Evolutionary conservation across 2,888 invertebrate genomes (phyloP).

Genomic region (Amaurobius ferox): DNA sequence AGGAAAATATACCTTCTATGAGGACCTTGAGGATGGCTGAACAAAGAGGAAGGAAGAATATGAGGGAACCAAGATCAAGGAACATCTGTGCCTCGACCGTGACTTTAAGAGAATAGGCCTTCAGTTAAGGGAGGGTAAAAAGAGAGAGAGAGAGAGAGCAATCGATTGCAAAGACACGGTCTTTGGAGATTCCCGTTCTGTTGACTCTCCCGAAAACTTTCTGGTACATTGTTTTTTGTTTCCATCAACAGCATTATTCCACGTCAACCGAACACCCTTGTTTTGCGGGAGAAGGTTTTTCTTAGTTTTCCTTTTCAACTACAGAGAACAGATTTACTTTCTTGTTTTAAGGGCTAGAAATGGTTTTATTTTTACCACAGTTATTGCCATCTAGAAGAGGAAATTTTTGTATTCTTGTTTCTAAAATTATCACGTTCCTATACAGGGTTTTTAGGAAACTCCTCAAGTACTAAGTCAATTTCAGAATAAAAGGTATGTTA

Average conservation of each 20-base stretch:
- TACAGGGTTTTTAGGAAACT: too few species aligned
- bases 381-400: too few species aligned
- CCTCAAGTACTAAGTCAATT: too few species aligned
- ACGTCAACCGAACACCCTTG: slow-evolving; percentile 36
- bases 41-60: slow-evolving; percentile 30
- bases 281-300: background rate
- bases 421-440: too few species aligned
- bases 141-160: slow-evolving; percentile 42
- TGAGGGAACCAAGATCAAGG: slow-evolving; percentile 48
- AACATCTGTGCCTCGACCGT: slow-evolving; percentile 64
- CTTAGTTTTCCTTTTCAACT: background rate
- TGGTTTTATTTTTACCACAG: too few species aligned
- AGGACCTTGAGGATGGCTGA: slow-evolving; percentile 22
- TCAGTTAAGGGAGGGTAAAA: too few species aligned
- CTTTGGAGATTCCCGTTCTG: slow-evolving; percentile 22
- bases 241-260: slow-evolving; percentile 53
- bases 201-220: slow-evolving; percentile 51
- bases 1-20: slow-evolving; percentile 55
- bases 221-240: slow-evolving; percentile 53
- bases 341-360: background rate
- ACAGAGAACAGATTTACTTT: background rate
- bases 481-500: too few species aligned
- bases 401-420: too few species aligned
- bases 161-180: slow-evolving; percentile 37
- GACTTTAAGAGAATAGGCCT: slow-evolving; percentile 59